Evolutionary conservation across 2,113 vertebrate genomes (phyloP).

Genomic region (Sorex araneus): DNA sequence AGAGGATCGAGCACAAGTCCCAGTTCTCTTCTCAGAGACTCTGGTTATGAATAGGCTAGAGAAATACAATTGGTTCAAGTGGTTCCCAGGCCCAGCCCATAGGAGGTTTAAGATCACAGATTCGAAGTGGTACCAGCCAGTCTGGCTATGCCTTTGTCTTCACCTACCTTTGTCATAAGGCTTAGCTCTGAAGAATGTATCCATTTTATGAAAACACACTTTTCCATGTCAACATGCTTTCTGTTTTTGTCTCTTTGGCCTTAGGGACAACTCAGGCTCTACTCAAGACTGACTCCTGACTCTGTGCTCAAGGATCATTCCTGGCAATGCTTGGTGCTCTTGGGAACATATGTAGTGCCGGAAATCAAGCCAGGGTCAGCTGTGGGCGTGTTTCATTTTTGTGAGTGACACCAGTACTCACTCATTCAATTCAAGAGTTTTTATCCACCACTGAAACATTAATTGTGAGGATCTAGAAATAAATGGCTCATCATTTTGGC

Average conservation of each 20-base stretch:
- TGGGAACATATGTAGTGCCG: too few relatives aligned
- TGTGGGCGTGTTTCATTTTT: background rate
- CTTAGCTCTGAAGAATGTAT: background rate
- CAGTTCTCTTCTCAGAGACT: background rate
- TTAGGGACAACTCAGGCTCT: too few relatives aligned
- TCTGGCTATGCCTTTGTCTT: background rate
- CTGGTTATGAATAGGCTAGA: fast-evolving
- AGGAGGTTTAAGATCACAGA: background rate
- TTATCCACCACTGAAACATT: background rate
- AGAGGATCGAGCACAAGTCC: background rate
- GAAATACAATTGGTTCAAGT: background rate
- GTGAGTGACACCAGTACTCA: background rate
- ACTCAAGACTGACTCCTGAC: too few relatives aligned
- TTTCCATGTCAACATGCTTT: background rate
- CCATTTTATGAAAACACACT: background rate
- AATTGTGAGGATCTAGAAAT: background rate
- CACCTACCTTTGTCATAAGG: background rate
- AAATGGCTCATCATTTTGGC: background rate
- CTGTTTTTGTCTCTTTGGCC: too few relatives aligned
- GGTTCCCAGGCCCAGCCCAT: background rate
- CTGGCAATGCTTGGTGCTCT: too few relatives aligned
- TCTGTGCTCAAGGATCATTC: too few relatives aligned
- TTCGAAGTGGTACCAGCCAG: background rate
- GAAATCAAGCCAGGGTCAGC: too few relatives aligned
- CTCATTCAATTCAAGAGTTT: background rate